Base-by-base conservation (phyloP, 2,113 vertebrate genomes). In the Cyphomyrus plagiostoma region DNA sequence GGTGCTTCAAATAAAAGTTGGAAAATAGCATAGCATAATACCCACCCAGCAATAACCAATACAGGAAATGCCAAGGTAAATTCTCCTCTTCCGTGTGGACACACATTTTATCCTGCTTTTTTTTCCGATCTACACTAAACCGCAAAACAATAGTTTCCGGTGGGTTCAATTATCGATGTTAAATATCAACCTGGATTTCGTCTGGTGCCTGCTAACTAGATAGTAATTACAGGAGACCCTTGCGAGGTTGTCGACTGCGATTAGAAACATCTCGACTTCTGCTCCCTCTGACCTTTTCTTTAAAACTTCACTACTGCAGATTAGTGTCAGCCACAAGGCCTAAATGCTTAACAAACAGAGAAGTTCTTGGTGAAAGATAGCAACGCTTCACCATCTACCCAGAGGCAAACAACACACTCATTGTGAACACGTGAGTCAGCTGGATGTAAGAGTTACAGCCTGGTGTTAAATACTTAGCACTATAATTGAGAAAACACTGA, bases 151-250 rank as follows among this genome's bases (percentile, higher is more conserved):
- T 53, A 89, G 91, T 89, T 82, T 91, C 48, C 74, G 62, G 94
- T 93, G 93, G 93, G 95, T 96, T 96, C 94, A 95, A 94, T 94
- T 95, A 95, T 95, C 95, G 91, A 94, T 94, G 93, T 92, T 93
- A 91, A 95, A 95, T 93, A 93, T 93, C 93, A 94, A 93, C 93
- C 92, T 92, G 90, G 92, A 95, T 94, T 95, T 92, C 92, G 91
- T 94, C 89, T 89, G 92, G 94, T 94, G 94, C 92, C 92, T 94
- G 92, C 93, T 96, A 95, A 96, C 95, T 95, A 95, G 93, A 95
- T 92, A 93, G 93, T 95, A 96, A 96, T 96, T 95, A 95, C 92
- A 93, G 92, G 88, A 56, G 91, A 93, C 94, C 93, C 93, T 92
- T 94, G 93, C 87, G n/a, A 93, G 93, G 90, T 88, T 94, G 95